These are phyloP conservation scores for Ormyrus thymus DNA, from an alignment of 2,888 invertebrate genomes.

Conservation along the genomic window DNA sequence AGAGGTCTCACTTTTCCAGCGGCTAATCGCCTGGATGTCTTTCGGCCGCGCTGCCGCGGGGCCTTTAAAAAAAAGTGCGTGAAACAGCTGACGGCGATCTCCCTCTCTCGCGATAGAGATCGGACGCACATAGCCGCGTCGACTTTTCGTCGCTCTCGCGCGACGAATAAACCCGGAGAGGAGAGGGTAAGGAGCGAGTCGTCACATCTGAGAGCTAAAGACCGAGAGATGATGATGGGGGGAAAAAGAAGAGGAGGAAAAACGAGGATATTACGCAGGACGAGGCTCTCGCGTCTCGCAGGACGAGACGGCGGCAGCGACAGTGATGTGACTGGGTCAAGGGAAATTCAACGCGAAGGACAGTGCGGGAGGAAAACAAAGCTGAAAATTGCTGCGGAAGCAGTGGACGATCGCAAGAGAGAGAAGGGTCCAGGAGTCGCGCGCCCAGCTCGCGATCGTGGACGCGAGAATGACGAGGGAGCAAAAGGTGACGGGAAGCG, in stretches of 20 bases:
- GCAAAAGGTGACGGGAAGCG: background rate
- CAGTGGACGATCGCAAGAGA: too few relatives aligned
- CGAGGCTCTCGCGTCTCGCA: background rate
- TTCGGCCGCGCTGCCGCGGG: too few relatives aligned
- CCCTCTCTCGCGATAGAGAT: too few relatives aligned
- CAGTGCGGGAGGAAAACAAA: too few relatives aligned
- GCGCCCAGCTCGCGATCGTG: too few relatives aligned
- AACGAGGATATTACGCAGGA: background rate
- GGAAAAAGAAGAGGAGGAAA: background rate
- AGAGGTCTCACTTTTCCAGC: background rate
- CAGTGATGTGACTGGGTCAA: too few relatives aligned
- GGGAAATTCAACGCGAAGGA: too few relatives aligned
- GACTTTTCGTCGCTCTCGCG: background rate
- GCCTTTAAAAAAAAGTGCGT: background rate
- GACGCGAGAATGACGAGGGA: background rate
- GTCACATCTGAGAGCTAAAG: background rate
- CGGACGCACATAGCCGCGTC: background rate
- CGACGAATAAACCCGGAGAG: background rate
- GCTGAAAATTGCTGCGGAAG: too few relatives aligned
- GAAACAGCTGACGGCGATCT: conserved; percentile 7
- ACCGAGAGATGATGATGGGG: background rate
- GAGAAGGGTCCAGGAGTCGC: too few relatives aligned
- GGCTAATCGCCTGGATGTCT: background rate
- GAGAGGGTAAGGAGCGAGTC: background rate
- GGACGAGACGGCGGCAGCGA: too few relatives aligned